A percentile compares a stretch with the other conserved stretches of the same genome.
phyloP scores from a whole-genome alignment of 2,113 vertebrate genomes.

The Gymnorhina tibicen region DNA sequence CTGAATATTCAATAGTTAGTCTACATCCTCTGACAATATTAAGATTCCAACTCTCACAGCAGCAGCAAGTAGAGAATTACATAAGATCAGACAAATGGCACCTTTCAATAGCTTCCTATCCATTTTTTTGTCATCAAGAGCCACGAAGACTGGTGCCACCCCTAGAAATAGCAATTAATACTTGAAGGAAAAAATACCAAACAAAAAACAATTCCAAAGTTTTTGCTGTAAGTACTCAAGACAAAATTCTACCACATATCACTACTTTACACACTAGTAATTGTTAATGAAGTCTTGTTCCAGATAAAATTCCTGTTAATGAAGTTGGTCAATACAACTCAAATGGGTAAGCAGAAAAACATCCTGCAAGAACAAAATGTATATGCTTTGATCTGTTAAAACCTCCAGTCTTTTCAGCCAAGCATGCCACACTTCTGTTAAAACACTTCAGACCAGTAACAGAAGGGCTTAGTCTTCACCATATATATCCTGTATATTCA shows the following conservation, averaged over 20 bases:
- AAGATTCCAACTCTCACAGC: not conserved
- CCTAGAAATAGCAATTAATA: not conserved
- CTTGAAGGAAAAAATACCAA: not conserved
- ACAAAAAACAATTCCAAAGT: not conserved
- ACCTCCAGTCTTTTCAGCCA: not conserved
- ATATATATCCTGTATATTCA: conserved; percentile 58
- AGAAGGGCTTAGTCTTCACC: conserved; percentile 39
- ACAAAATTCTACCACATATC: not conserved
- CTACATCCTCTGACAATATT: not conserved
- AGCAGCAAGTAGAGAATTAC: not conserved
- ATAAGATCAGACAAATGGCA: not conserved
- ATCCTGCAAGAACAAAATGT: not conserved
- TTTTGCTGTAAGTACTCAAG: not conserved
- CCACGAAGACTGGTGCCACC: not conserved
- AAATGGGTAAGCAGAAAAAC: not conserved
- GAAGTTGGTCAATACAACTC: not conserved
- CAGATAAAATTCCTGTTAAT: not conserved
- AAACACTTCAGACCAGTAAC: conserved; percentile 40
- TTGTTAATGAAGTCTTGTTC: not conserved
- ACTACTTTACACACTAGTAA: not conserved
- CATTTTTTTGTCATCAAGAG: not conserved
- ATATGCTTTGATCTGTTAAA: not conserved
- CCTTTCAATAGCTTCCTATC: not conserved
- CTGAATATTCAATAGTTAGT: not conserved
- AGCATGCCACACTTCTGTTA: conserved; percentile 64